A percentile compares a stretch with the other conserved stretches of the same genome.
These are phyloP conservation scores for Equus przewalskii DNA, from an alignment of 2,113 vertebrate genomes.

Conservation along the genomic window DNA sequence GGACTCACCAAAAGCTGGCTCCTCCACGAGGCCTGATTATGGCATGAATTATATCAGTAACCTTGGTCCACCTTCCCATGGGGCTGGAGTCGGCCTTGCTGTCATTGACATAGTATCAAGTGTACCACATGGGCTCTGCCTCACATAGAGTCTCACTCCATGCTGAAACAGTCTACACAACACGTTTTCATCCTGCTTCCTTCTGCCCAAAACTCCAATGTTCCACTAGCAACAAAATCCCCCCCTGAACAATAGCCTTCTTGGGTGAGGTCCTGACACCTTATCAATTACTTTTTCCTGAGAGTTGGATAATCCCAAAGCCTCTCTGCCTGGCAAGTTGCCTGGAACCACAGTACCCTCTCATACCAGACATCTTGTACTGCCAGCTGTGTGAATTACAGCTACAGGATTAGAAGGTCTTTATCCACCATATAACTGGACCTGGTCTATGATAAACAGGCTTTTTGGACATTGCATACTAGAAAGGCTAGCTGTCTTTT, in stretches of 20 bases:
- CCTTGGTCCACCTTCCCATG: background rate
- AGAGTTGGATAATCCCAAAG: background rate
- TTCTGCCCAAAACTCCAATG: background rate
- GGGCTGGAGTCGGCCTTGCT: background rate
- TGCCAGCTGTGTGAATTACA: background rate
- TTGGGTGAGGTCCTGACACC: background rate
- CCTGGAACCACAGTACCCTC: background rate
- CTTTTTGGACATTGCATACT: background rate
- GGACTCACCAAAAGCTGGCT: background rate
- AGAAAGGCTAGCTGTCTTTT: background rate
- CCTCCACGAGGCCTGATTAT: background rate
- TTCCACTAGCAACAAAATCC: background rate
- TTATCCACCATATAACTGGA: background rate
- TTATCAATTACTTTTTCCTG: background rate
- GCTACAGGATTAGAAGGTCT: background rate
- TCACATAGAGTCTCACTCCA: background rate
- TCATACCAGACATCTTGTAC: background rate
- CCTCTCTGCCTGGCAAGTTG: background rate
- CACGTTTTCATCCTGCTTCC: background rate
- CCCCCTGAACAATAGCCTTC: background rate
- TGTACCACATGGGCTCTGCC: background rate
- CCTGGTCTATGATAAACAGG: background rate
- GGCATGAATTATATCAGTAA: background rate
- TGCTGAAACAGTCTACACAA: background rate
- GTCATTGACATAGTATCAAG: background rate